A percentile compares a stretch with the other conserved stretches of the same genome.
Conservation (phyloP, 2,113 vertebrate species). For the Pluvialis apricaria region DNA sequence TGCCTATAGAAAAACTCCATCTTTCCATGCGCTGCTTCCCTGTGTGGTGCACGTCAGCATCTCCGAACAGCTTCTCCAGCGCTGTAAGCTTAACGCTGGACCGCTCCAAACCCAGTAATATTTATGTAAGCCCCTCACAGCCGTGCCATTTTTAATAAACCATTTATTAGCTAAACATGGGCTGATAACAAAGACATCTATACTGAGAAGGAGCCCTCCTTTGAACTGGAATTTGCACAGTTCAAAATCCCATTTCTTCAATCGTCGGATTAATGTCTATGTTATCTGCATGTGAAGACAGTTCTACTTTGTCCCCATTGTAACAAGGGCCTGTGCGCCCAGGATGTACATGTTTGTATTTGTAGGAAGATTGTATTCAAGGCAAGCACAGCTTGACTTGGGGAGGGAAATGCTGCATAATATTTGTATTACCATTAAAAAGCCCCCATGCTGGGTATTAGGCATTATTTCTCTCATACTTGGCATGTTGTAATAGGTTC, state of each 20-base stretch:
- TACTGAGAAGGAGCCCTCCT: constrained; percentile 14
- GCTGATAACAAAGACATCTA: constrained; percentile 49
- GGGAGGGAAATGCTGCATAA: constrained; percentile 35
- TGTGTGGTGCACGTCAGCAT: accelerated
- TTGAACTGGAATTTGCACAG: constrained; percentile 55
- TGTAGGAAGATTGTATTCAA: constrained; percentile 41
- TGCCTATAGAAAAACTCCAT: neutral
- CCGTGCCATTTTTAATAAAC: constrained; percentile 48
- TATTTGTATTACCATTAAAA: constrained; percentile 63
- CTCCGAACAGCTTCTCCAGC: neutral
- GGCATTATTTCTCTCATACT: constrained; percentile 46
- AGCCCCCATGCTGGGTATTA: constrained; percentile 47
- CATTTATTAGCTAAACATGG: constrained; percentile 43
- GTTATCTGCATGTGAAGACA: constrained; percentile 45
- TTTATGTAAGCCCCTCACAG: constrained; percentile 35
- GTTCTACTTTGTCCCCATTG: constrained; percentile 16
- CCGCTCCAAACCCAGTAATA: neutral
- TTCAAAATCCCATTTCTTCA: constrained; percentile 53
- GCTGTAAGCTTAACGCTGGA: neutral
- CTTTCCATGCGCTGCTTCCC: neutral
- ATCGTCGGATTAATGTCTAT: constrained; percentile 31
- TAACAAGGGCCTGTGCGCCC: neutral
- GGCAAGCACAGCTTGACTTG: constrained; percentile 23
- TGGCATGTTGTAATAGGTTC: constrained; percentile 23
- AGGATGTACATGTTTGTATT: constrained; percentile 37